These are phyloP conservation scores for Illadopsis cleaveri DNA, from an alignment of 2,113 vertebrate species.

Conservation along the genomic window DNA sequence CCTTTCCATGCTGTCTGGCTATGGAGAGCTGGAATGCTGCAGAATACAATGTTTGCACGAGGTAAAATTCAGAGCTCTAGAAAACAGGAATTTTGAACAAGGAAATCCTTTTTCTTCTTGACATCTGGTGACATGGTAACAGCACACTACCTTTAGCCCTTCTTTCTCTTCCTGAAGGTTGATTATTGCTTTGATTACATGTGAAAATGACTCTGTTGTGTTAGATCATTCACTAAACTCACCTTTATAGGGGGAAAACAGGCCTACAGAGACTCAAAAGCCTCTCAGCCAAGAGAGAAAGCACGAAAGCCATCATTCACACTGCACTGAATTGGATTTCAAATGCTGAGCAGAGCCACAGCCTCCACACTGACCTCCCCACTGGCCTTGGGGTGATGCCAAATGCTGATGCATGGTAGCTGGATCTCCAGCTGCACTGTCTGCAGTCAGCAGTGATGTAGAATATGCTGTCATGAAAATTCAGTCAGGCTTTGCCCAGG, in stretches of 20 bases:
- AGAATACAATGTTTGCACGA: neutral
- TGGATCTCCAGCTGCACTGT: neutral
- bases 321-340: neutral
- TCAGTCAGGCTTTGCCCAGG: neutral
- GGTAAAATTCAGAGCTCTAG: neutral
- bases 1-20: neutral
- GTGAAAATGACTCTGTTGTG: neutral
- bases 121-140: neutral
- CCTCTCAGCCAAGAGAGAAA: neutral
- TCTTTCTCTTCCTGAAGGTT: neutral
- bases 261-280: neutral
- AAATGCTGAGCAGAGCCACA: neutral
- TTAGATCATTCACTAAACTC: neutral
- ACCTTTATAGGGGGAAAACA: neutral
- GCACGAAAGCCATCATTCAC: neutral
- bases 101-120: neutral
- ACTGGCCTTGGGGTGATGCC: neutral
- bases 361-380: neutral
- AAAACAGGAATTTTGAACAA: neutral
- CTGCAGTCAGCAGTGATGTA: neutral
- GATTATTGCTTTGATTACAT: neutral
- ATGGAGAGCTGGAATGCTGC: neutral
- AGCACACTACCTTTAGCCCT: neutral
- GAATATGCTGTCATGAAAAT: neutral
- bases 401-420: neutral